phyloP scores from a whole-genome alignment of 2,797 vertebrate genomes.

The Gorsachius magnificus region DNA sequence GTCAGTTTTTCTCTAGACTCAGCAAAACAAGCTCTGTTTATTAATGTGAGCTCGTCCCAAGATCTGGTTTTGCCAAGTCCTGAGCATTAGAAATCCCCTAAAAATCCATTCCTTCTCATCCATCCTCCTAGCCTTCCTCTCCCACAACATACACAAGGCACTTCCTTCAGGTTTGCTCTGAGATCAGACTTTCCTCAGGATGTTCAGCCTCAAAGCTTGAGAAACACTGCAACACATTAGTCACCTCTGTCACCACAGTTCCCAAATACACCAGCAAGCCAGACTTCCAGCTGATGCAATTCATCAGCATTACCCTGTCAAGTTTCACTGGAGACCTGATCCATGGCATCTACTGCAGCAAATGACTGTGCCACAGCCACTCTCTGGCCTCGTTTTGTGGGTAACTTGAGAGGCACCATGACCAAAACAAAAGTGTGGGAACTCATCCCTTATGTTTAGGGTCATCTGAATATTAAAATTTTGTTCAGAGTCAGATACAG shows the following conservation, averaged over 20 bases:
- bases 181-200: conserved; percentile 68
- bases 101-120: conserved; percentile 46
- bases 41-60: conserved; percentile 24
- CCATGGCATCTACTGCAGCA: rapidly evolving
- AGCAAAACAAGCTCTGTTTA: conserved; percentile 49
- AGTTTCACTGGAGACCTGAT: neutral
- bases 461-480: neutral
- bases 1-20: conserved; percentile 52
- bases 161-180: conserved; percentile 60
- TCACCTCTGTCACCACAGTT: conserved; percentile 52
- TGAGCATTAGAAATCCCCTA: conserved; percentile 59
- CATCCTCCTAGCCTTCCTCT: conserved; percentile 33
- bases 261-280: conserved; percentile 33
- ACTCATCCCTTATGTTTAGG: neutral
- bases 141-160: conserved; percentile 47
- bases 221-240: conserved; percentile 50
- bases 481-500: neutral
- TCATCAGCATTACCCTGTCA: neutral
- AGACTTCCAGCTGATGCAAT: conserved; percentile 51
- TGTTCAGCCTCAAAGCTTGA: conserved; percentile 52
- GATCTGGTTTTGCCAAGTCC: conserved; percentile 28
- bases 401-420: neutral
- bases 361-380: neutral
- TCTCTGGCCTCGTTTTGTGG: neutral
- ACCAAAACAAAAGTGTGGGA: neutral